These are phyloP conservation scores for Spodoptera exigua DNA, from an alignment of 2,888 invertebrate species.

Conservation along the genomic window DNA sequence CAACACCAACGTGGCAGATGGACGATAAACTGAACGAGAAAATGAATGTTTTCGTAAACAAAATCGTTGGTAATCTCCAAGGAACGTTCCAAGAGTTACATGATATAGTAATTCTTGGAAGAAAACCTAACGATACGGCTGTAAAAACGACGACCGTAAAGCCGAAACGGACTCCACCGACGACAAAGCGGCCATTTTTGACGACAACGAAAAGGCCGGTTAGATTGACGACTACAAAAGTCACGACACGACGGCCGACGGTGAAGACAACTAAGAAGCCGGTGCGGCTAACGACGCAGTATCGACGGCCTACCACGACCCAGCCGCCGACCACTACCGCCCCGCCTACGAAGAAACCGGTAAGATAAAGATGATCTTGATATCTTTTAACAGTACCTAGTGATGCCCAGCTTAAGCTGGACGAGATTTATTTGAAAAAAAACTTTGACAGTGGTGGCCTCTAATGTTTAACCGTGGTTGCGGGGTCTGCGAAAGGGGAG, in stretches of 20 bases:
- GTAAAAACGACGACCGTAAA: constrained; percentile 79
- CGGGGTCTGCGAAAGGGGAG: too few species aligned
- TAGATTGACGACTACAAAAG: constrained; percentile 69
- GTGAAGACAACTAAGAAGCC: constrained; percentile 83
- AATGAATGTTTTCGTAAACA: constrained; percentile 94
- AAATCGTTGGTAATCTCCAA: constrained; percentile 95
- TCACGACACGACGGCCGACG: constrained; percentile 77
- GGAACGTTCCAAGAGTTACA: constrained; percentile 94
- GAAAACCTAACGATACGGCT: constrained; percentile 78
- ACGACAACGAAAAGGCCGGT: constrained; percentile 82
- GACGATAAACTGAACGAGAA: constrained; percentile 94
- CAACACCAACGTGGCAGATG: constrained; percentile 93
- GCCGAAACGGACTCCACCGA: constrained; percentile 77
- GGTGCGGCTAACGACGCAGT: constrained; percentile 72
- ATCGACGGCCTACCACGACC: constrained; percentile 67
- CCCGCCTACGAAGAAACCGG: constrained; percentile 76
- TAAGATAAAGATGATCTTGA: constrained; percentile 63
- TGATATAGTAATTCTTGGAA: constrained; percentile 91
- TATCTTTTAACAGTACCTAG: too few species aligned
- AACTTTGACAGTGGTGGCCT: too few species aligned
- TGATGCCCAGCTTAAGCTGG: too few species aligned
- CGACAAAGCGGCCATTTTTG: constrained; percentile 82
- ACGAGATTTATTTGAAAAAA: too few species aligned
- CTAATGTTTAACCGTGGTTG: too few species aligned
- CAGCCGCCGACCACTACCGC: constrained; percentile 66